Evolutionary conservation across 2,888 invertebrate species (phyloP).

Genomic region (Myopa testacea): DNA sequence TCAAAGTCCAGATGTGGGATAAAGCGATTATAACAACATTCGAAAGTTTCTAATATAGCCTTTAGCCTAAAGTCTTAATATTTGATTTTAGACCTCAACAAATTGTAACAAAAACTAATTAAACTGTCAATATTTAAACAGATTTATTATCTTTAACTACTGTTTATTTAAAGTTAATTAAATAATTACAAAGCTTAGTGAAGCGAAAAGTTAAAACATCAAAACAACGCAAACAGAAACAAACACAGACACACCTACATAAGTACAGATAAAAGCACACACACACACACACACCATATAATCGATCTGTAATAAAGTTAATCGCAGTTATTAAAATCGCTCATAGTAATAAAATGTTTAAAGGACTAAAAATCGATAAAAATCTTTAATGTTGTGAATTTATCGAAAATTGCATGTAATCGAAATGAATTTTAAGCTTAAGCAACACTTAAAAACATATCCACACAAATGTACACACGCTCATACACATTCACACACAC

Average conservation of each 20-base stretch:
- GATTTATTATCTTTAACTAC: not conserved
- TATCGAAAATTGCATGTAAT: conserved; percentile 18
- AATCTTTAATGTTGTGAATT: not conserved
- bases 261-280: no score
- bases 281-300: not conserved
- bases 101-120: not conserved
- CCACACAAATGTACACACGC: not conserved
- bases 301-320: conserved; percentile 15
- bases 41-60: no score
- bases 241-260: no score
- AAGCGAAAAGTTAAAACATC: not conserved
- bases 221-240: not conserved
- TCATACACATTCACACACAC: not conserved
- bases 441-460: not conserved
- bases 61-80: no score
- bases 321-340: conserved; percentile 15
- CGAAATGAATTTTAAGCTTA: not conserved
- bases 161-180: not conserved
- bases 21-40: no score
- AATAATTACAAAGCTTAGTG: not conserved
- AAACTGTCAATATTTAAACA: not conserved
- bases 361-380: conserved; percentile 5
- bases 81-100: not conserved
- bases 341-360: not conserved
- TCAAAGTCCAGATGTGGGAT: no score